phyloP scores from a whole-genome alignment of 2,797 vertebrate genomes.

The Notoglanidium macrostoma region DNA sequence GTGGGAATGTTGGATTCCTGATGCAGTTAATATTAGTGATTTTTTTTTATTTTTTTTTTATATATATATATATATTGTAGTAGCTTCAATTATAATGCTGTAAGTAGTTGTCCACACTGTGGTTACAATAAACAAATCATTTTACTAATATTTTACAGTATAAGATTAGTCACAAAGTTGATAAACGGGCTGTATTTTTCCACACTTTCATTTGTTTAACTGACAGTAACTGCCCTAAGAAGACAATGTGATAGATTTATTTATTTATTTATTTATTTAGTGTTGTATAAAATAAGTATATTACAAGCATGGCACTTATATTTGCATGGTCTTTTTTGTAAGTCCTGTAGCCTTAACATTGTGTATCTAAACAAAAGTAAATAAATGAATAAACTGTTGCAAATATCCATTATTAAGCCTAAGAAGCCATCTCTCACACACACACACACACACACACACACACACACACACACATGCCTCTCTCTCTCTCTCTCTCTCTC shows the following conservation, averaged over 20 bases:
- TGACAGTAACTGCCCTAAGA: not conserved
- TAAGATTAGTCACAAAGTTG: not conserved
- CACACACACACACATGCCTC: too few relatives aligned
- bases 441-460: too few relatives aligned
- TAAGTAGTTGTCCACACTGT: not conserved
- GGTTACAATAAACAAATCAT: not conserved
- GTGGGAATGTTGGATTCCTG: not conserved
- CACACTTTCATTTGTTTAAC: not conserved
- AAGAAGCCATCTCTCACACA: not conserved
- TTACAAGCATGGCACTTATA: conserved; percentile 43
- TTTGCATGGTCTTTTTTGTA: conserved; percentile 51
- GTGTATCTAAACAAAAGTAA: conserved; percentile 22
- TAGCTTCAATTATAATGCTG: not conserved
- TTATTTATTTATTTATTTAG: not conserved
- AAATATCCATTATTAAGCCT: conserved; percentile 21
- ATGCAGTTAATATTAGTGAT: not conserved
- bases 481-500: not conserved
- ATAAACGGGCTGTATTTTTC: not conserved
- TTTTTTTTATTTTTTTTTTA: not conserved
- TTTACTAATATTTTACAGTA: conserved; percentile 1
- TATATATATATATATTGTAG: not conserved
- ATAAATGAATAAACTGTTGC: conserved; percentile 51
- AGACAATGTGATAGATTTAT: not conserved
- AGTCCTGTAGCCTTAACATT: conserved; percentile 43
- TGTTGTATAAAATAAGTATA: conserved; percentile 6